These are phyloP conservation scores for Pseudomugil tenellus DNA, from an alignment of 2,797 vertebrate genomes.

Conservation along the genomic window DNA sequence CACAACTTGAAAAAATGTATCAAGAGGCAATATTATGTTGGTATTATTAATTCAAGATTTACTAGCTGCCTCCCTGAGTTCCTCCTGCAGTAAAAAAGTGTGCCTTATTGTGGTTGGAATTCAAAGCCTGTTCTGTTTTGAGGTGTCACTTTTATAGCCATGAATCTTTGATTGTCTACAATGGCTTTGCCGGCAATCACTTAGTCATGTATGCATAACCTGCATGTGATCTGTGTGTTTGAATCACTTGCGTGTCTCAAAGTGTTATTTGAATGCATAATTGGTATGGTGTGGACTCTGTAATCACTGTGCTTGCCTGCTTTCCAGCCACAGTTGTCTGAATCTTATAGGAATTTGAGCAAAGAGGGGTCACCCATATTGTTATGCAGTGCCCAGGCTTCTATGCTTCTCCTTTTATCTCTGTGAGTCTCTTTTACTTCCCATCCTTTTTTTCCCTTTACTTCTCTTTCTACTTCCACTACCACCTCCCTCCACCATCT, in stretches of 20 bases:
- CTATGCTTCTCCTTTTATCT: conserved; percentile 78
- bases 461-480: conserved; percentile 71
- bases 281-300: conserved; percentile 53
- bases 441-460: conserved; percentile 50
- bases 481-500: conserved; percentile 57
- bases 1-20: conserved; percentile 38
- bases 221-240: conserved; percentile 59
- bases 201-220: conserved; percentile 44
- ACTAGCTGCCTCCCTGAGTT: conserved; percentile 53
- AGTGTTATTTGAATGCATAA: conserved; percentile 63
- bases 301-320: conserved; percentile 52
- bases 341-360: conserved; percentile 67
- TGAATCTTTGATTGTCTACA: conserved; percentile 67
- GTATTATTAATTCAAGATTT: conserved; percentile 63
- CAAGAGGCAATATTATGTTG: conserved; percentile 30
- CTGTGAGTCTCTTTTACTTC: conserved; percentile 69
- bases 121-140: conserved; percentile 58
- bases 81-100: conserved; percentile 37
- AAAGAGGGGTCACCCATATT: conserved; percentile 79
- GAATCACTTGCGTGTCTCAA: conserved; percentile 58
- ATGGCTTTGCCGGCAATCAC: conserved; percentile 56
- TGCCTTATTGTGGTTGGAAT: conserved; percentile 46
- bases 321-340: conserved; percentile 44
- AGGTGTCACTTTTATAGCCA: conserved; percentile 55
- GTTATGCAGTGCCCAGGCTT: conserved; percentile 76